A percentile compares a stretch with the other conserved stretches of the same genome.
phyloP scores from a whole-genome alignment of 2,797 vertebrate genomes.

The Alosa sapidissima region DNA sequence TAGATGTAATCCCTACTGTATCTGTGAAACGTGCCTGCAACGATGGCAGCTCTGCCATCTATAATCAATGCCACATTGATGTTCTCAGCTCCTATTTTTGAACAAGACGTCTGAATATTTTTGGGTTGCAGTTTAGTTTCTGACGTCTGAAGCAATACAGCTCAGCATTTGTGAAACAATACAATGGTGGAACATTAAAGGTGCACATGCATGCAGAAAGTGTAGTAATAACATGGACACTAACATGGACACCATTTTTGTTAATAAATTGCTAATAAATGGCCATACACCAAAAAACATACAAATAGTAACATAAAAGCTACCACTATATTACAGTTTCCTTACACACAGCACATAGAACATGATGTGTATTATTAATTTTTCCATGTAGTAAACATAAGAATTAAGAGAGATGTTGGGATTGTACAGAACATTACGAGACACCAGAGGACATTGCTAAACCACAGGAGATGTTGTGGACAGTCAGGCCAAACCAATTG shows the following conservation, averaged over 20 bases:
- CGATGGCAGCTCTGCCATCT: neutral
- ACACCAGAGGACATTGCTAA: neutral
- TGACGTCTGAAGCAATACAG: neutral
- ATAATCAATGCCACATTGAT: neutral
- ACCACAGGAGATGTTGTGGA: neutral
- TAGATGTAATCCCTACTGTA: neutral
- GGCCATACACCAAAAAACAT: neutral
- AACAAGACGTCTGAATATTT: neutral
- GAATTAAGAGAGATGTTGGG: neutral
- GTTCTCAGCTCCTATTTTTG: neutral
- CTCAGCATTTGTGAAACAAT: too few species aligned
- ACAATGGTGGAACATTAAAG: neutral
- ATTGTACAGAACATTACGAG: neutral
- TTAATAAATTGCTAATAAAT: too few species aligned
- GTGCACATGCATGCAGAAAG: neutral
- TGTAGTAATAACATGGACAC: neutral
- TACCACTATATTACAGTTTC: neutral
- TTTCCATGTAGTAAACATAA: neutral
- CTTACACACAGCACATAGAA: neutral
- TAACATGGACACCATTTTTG: neutral
- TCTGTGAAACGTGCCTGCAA: neutral
- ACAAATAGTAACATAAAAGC: neutral
- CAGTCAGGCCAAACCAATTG: neutral
- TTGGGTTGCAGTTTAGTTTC: neutral
- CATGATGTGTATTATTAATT: neutral